These are phyloP conservation scores for Datnioides undecimradiatus DNA, from an alignment of 2,113 vertebrate genomes.

Conservation along the genomic window DNA sequence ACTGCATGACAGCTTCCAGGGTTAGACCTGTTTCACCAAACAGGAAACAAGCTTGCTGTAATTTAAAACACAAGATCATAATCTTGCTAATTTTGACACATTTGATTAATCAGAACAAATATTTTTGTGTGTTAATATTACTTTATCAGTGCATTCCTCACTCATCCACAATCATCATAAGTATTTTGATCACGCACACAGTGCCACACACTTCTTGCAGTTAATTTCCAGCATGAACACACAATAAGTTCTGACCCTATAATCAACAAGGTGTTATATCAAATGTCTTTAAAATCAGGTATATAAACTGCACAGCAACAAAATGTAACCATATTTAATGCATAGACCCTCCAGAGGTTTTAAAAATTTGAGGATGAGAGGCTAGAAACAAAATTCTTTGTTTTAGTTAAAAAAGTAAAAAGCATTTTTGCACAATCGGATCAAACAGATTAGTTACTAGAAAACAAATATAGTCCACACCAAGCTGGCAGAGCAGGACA, in stretches of 20 bases:
- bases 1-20: neutral
- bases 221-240: constrained; percentile 26
- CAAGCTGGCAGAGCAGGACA: constrained; percentile 22
- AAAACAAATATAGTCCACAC: constrained; percentile 28
- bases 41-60: too few relatives aligned
- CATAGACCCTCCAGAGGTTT: neutral
- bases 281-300: neutral
- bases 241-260: neutral
- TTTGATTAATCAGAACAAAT: constrained; percentile 2
- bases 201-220: neutral
- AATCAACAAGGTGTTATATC: neutral
- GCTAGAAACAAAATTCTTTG: too few relatives aligned
- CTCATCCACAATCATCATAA: neutral
- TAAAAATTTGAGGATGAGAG: neutral
- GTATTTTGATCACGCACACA: neutral
- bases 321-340: neutral
- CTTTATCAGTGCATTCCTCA: neutral
- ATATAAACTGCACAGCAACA: neutral
- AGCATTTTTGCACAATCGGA: neutral
- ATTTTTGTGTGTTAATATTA: neutral
- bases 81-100: neutral
- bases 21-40: neutral
- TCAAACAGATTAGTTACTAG: neutral
- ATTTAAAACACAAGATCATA: neutral
- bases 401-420: neutral